Evolutionary conservation across 2,888 invertebrate genomes (phyloP).

Genomic region (Lutraria lutraria): DNA sequence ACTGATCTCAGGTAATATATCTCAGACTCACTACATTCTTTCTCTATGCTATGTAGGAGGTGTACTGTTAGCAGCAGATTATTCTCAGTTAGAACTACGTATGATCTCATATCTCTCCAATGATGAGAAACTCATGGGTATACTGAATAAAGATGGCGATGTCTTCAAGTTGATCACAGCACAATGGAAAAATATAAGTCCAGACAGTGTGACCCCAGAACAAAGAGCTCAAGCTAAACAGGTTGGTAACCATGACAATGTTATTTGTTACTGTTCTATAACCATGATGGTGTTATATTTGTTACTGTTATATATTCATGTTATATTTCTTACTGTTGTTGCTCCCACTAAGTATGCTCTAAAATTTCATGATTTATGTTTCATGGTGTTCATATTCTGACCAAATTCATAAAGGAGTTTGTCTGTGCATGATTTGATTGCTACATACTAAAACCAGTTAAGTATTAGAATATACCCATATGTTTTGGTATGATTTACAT

Average conservation of each 20-base stretch:
- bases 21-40: neutral
- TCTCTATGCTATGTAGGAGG: conserved; percentile 81
- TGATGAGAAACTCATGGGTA: conserved; percentile 90
- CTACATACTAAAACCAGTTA: no score
- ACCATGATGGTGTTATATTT: no score
- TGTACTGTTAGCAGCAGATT: conserved; percentile 95
- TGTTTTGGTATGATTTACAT: no score
- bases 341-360: no score
- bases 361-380: no score
- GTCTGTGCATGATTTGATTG: no score
- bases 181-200: conserved; percentile 92
- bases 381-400: no score
- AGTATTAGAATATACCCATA: no score
- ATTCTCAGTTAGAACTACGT: conserved; percentile 97
- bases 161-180: conserved; percentile 92
- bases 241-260: conserved; percentile 77
- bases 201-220: conserved; percentile 91
- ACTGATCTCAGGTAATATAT: no score
- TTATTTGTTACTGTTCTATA: neutral
- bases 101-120: conserved; percentile 95
- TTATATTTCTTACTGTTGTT: no score
- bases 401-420: no score
- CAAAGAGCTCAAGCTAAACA: conserved; percentile 94
- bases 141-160: conserved; percentile 88
- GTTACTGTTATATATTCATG: no score